Base-by-base conservation (phyloP, 2,797 vertebrate species). In the Pseudotriccus pelzelni region DNA sequence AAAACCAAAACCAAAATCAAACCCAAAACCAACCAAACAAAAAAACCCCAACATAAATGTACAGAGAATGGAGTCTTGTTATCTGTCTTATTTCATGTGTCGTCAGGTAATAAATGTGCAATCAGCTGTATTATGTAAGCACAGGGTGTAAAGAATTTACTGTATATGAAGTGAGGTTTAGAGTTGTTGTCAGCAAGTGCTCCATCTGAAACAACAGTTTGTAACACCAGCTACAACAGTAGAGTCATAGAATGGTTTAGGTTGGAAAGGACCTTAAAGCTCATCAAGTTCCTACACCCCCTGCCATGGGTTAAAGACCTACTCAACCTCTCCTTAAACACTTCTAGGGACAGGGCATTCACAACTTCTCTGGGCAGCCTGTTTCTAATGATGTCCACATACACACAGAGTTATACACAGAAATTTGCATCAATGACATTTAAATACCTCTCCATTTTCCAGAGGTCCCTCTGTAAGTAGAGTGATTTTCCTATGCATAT, bases 401-500 rank as follows among this genome's bases (percentile, higher is more conserved):
- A 10, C 28, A 49, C 41, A 68, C 14, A 87, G 28, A 74, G 6
- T 46, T 50, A 36, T 11, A 67, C 16, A 62, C 10, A 70, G 44
- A 86, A 84, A 94, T 77, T 72, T 56, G 56, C 22, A 36, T 63
- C 34, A 32, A 28, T 27, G 27, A 37, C 41, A 87, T 95, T 95
- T 89, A 91, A 94, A 96, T 92, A 90, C 56, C 56, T 25, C 27
- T 87, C 50, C 58, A 78, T 92, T 95, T 92, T 79, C 39, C 67
- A 66, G 77, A 93, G 87, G 84, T 97, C 90, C 63, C 58, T 82
- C 56, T 94, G 68, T 49, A 91, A 77, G 60, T 81, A 70, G 90
- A 96, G 59, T 94, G 93, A 96, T 97, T 97, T 89, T 97, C 55
- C 86, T 91, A 84, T 91, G 93, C 89, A 92, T 94, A 95, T 97